Conservation (phyloP, 2,113 vertebrate genomes). For the Taxidea taxus region DNA sequence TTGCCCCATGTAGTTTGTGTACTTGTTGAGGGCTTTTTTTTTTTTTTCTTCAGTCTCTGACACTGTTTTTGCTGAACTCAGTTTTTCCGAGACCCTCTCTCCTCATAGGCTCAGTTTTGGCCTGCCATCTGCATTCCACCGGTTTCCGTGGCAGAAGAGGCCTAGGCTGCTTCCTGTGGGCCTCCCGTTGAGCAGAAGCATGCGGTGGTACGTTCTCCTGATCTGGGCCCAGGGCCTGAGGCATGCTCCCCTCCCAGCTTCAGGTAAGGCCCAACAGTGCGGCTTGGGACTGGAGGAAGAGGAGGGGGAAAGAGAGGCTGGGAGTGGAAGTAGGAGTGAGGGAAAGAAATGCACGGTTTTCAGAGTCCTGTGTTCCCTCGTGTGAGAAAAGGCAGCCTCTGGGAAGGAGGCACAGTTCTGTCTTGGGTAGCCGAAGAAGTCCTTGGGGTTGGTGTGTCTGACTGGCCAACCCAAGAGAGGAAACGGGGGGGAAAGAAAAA, state of each 20-base stretch:
- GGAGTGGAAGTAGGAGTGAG: accelerated
- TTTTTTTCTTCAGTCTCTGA: neutral
- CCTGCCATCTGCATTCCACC: neutral
- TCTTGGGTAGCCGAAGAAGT: neutral
- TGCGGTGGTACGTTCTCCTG: constrained; percentile 61
- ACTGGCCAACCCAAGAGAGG: neutral
- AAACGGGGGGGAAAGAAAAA: neutral
- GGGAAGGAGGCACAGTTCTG: neutral
- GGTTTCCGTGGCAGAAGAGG: constrained; percentile 49
- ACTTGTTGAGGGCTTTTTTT: neutral
- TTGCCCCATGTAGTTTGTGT: neutral
- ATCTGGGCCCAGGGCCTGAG: constrained; percentile 62
- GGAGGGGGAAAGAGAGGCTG: neutral
- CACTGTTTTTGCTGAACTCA: constrained; percentile 49
- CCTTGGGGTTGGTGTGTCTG: neutral
- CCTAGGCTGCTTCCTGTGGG: constrained; percentile 43
- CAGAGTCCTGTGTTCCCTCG: neutral
- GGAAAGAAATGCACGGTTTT: neutral
- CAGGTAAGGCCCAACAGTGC: constrained; percentile 58
- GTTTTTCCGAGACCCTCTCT: constrained; percentile 66
- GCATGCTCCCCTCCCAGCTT: neutral
- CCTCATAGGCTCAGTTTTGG: neutral
- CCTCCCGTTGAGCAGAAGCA: constrained; percentile 39
- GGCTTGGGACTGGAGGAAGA: neutral
- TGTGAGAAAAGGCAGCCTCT: neutral